Conservation (phyloP, 2,113 vertebrate species). For the Hemicordylus capensis region DNA sequence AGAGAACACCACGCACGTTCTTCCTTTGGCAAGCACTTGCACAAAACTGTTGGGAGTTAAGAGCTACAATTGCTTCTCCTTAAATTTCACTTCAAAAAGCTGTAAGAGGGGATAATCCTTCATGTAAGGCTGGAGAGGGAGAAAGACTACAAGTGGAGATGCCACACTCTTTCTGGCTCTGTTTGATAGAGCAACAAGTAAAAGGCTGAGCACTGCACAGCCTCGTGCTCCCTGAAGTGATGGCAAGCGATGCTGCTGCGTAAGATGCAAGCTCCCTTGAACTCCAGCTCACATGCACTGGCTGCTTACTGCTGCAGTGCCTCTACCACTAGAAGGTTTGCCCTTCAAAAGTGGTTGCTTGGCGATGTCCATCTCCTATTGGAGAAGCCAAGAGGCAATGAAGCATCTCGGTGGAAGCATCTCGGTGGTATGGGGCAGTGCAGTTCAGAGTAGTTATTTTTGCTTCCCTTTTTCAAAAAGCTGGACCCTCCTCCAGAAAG, state of each 20-base stretch:
- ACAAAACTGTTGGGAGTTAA: neutral
- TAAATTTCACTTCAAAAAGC: rapidly evolving
- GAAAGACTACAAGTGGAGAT: neutral
- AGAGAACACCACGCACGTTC: neutral
- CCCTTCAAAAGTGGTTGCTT: neutral
- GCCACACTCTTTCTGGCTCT: neutral
- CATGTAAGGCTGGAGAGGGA: rapidly evolving
- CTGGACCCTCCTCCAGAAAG: neutral
- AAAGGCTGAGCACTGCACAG: neutral
- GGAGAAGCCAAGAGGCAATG: neutral
- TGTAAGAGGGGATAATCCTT: neutral
- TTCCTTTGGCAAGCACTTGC: neutral
- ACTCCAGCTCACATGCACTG: neutral
- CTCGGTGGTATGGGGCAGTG: too few relatives aligned
- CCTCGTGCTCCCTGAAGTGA: rapidly evolving
- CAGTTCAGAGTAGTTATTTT: neutral
- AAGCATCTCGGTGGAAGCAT: neutral
- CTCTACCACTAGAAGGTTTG: neutral
- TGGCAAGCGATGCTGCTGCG: too few relatives aligned
- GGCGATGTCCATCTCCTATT: neutral
- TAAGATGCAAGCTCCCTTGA: neutral
- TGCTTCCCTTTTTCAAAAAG: neutral
- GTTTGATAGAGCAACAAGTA: neutral
- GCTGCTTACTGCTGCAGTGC: neutral
- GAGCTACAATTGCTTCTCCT: neutral